Evolutionary conservation across 2,113 vertebrate species (phyloP).

Genomic region (Illadopsis cleaveri): DNA sequence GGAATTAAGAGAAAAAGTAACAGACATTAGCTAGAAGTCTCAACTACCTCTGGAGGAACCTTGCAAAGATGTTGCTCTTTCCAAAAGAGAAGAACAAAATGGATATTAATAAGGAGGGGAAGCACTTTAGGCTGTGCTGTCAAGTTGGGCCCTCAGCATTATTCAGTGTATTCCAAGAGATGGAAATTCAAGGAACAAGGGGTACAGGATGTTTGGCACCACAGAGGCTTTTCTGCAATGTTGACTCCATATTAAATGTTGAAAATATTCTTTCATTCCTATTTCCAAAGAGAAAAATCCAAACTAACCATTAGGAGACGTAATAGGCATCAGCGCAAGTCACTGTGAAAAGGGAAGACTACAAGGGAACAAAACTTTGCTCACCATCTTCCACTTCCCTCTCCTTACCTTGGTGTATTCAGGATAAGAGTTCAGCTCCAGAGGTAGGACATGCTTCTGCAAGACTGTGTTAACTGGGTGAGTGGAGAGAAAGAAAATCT

Average conservation of each 20-base stretch:
- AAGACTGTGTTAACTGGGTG: constrained; percentile 68
- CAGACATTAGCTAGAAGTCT: neutral
- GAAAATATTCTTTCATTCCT: neutral
- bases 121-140: neutral
- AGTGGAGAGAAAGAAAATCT: constrained; percentile 83
- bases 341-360: neutral
- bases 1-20: neutral
- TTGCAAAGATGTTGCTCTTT: neutral
- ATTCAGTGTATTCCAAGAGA: neutral
- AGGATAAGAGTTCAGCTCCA: constrained; percentile 83
- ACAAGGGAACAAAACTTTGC: neutral
- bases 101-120: neutral
- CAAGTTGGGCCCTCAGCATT: neutral
- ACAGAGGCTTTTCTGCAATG: neutral
- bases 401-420: constrained; percentile 81
- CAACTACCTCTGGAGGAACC: neutral
- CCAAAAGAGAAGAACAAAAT: neutral
- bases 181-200: neutral
- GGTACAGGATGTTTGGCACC: neutral
- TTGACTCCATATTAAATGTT: neutral
- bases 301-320: neutral
- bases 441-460: constrained; percentile 70
- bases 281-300: neutral
- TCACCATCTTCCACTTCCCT: neutral
- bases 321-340: neutral